phyloP scores from a whole-genome alignment of 2,113 vertebrate genomes.

The Sander lucioperca region DNA sequence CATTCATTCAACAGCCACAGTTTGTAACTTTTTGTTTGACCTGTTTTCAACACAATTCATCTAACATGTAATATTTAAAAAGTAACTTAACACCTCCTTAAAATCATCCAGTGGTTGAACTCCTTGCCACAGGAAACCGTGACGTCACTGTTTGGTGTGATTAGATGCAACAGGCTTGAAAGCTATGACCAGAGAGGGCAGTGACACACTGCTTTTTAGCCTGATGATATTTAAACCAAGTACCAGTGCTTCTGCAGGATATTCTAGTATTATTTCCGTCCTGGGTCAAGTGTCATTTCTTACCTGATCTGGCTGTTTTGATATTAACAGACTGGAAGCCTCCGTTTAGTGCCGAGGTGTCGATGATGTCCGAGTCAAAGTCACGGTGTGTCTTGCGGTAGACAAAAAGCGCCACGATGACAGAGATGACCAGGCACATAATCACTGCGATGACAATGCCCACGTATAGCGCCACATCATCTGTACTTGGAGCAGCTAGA shows the following conservation, averaged over 20 bases:
- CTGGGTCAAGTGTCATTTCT: slow-evolving; percentile 28
- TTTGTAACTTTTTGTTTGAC: too few relatives aligned
- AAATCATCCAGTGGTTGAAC: too few relatives aligned
- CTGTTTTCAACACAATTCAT: too few relatives aligned
- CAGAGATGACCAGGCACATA: slow-evolving; percentile 93
- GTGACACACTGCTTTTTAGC: background rate
- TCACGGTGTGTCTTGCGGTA: slow-evolving; percentile 96
- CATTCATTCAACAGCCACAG: background rate
- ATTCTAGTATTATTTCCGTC: background rate
- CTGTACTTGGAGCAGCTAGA: slow-evolving; percentile 92
- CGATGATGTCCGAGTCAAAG: slow-evolving; percentile 95
- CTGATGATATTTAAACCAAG: background rate
- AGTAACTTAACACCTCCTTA: background rate
- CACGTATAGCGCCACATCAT: slow-evolving; percentile 93
- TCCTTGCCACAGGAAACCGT: background rate
- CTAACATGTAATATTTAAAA: too few relatives aligned
- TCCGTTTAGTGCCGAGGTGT: slow-evolving; percentile 93
- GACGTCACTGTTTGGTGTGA: background rate
- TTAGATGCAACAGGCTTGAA: background rate
- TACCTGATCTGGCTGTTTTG: slow-evolving; percentile 95
- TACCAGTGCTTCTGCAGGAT: background rate
- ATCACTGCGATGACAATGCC: slow-evolving; percentile 94
- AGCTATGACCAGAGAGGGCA: background rate
- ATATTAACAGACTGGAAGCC: slow-evolving; percentile 96
- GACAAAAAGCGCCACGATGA: slow-evolving; percentile 92